A percentile compares a stretch with the other conserved stretches of the same genome.
These are phyloP conservation scores for Hermaeophaga mercurialis DNA, from an alignment of 2,888 invertebrate genomes.

Conservation along the genomic window DNA sequence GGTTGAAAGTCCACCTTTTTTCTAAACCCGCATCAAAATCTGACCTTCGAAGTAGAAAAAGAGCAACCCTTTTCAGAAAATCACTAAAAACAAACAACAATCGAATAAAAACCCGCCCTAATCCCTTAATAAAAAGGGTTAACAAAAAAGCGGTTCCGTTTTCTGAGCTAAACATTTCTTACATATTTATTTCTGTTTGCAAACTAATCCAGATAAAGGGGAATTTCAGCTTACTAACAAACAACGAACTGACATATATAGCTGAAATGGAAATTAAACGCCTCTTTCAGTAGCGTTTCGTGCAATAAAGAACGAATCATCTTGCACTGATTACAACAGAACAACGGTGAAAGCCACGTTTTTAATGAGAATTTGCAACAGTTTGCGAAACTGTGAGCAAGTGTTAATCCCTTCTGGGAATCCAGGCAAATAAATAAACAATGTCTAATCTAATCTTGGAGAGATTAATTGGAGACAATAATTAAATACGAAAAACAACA, in stretches of 20 bases:
- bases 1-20: no score
- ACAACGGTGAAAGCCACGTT: constrained; percentile 24
- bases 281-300: constrained; percentile 11
- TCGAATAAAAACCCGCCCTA: constrained; percentile 5
- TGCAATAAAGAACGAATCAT: constrained; percentile 28
- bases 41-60: constrained; percentile 9
- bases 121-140: constrained; percentile 19
- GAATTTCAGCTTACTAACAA: constrained; percentile 14
- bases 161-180: constrained; percentile 16
- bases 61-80: constrained; percentile 1
- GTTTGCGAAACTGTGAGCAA: constrained; percentile 16
- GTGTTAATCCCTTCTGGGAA: constrained; percentile 13
- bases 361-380: constrained; percentile 26
- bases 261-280: constrained; percentile 26
- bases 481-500: no score
- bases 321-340: constrained; percentile 29
- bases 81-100: constrained; percentile 15
- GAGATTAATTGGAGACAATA: no score
- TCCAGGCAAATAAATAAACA: not conserved
- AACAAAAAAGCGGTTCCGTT: constrained; percentile 14
- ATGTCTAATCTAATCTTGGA: not conserved
- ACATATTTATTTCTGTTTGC: constrained; percentile 22
- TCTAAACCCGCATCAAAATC: constrained; percentile 7
- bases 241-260: constrained; percentile 26
- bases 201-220: constrained; percentile 25